These are phyloP conservation scores for Dendrocopos noguchii DNA, from an alignment of 2,113 vertebrate genomes.

Conservation along the genomic window DNA sequence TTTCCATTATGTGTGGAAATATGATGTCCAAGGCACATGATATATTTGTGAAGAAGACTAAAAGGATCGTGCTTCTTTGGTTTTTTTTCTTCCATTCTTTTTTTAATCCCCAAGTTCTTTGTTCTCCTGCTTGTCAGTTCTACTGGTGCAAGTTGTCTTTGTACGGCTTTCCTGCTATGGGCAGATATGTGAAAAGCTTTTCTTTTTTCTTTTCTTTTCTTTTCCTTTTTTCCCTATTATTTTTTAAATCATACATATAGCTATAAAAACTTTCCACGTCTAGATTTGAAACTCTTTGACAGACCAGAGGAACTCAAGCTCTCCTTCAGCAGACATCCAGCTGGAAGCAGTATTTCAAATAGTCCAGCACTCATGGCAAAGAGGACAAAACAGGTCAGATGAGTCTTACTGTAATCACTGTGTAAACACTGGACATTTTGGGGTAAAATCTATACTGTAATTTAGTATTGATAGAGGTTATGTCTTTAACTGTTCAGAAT, in stretches of 20 bases:
- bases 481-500: background rate
- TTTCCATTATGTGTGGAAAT: background rate
- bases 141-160: background rate
- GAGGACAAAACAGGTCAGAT: slow-evolving; percentile 93
- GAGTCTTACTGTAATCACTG: background rate
- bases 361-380: slow-evolving; percentile 95
- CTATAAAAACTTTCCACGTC: slow-evolving; percentile 89
- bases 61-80: background rate
- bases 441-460: background rate
- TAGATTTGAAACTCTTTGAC: slow-evolving; percentile 90
- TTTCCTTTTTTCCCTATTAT: background rate
- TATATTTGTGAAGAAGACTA: background rate
- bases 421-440: background rate
- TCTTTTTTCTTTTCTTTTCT: background rate
- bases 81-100: background rate
- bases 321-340: slow-evolving; percentile 80
- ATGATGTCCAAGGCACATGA: background rate
- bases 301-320: slow-evolving; percentile 85
- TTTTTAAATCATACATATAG: slow-evolving; percentile 63
- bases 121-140: background rate
- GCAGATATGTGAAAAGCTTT: background rate
- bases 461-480: background rate
- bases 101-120: background rate
- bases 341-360: slow-evolving; percentile 84
- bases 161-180: background rate